Conservation (phyloP, 2,797 vertebrate genomes). For the Alfaro cultratus region DNA sequence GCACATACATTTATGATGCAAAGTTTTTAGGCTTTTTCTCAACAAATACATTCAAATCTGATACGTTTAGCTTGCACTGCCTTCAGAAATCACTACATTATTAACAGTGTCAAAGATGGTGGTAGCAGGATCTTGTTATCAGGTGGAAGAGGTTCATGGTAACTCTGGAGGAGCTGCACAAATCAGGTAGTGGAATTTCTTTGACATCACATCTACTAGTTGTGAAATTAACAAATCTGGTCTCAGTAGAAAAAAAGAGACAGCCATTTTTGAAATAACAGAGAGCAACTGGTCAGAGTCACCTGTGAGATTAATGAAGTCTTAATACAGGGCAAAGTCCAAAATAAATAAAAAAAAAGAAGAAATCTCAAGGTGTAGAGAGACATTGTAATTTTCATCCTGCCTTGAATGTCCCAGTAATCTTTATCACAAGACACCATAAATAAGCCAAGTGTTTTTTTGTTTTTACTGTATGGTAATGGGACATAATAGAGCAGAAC, state of each 20-base stretch:
- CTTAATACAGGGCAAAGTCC: not conserved
- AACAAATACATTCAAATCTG: not conserved
- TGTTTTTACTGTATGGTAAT: slow-evolving; percentile 65
- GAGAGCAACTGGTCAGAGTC: not conserved
- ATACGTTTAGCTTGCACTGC: not conserved
- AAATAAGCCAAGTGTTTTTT: slow-evolving; percentile 33
- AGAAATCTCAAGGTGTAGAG: not conserved
- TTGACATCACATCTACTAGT: not conserved
- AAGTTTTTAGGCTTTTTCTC: not conserved
- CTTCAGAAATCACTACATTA: not conserved
- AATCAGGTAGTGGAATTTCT: not conserved
- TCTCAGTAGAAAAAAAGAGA: not conserved
- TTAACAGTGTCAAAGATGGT: not conserved
- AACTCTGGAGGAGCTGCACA: not conserved
- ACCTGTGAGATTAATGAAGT: not conserved
- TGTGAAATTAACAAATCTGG: not conserved
- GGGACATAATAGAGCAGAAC: slow-evolving; percentile 65
- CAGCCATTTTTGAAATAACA: not conserved
- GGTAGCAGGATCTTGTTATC: not conserved
- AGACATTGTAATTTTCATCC: slow-evolving; percentile 37
- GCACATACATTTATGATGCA: not conserved
- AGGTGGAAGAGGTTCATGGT: not conserved
- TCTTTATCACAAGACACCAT: slow-evolving; percentile 38
- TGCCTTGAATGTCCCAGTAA: slow-evolving; percentile 36
- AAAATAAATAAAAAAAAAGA: not conserved